These are phyloP conservation scores for Pogonus chalceus DNA, from an alignment of 1,140 invertebrate genomes.

Conservation along the genomic window DNA sequence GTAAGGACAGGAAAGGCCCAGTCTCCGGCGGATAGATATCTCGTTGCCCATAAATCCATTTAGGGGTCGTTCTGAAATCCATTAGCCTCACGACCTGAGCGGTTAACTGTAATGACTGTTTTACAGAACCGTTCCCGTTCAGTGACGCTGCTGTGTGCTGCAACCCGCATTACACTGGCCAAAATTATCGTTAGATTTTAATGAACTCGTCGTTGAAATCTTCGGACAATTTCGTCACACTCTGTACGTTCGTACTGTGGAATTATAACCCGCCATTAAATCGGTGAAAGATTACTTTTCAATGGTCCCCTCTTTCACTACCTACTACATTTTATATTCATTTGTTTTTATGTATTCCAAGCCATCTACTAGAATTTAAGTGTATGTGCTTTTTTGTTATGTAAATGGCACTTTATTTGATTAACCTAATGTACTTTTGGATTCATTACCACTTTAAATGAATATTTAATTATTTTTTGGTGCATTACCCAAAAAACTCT, in stretches of 20 bases:
- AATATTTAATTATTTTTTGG: too few species aligned
- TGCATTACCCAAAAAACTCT: too few species aligned
- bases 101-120: constrained; percentile 7
- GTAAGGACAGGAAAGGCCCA: constrained; percentile 5
- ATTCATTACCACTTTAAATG: too few species aligned
- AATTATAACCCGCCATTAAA: not conserved
- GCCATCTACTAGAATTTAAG: not conserved
- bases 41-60: not conserved
- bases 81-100: constrained; percentile 5
- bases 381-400: too few species aligned
- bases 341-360: not conserved
- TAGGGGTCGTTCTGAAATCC: constrained; percentile 6
- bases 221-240: too few species aligned
- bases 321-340: not conserved
- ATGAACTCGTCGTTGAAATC: too few species aligned
- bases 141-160: not conserved
- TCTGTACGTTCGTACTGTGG: not conserved
- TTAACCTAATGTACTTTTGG: too few species aligned
- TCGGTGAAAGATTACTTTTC: not conserved
- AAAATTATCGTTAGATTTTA: too few species aligned
- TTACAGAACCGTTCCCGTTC: constrained; percentile 1
- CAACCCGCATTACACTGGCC: not conserved
- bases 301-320: not conserved
- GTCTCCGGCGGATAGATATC: not conserved
- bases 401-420: too few species aligned